These are phyloP conservation scores for Drosophila pruinosa DNA, from an alignment of 1,140 invertebrate genomes.

Conservation along the genomic window DNA sequence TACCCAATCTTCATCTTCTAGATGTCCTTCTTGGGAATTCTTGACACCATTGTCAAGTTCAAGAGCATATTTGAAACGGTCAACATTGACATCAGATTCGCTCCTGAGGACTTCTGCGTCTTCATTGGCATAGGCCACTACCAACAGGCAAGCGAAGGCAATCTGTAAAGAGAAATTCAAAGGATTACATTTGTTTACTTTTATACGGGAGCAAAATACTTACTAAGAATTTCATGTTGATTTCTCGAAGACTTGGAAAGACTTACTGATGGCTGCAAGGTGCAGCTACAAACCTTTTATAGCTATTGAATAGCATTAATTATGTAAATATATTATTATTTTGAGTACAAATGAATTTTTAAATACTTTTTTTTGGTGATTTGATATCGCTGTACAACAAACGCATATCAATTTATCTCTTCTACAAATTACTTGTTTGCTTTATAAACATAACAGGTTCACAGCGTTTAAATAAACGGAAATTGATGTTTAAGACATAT, in stretches of 20 bases:
- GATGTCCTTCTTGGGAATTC: slow-evolving; percentile 88
- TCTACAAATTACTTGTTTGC: slow-evolving; percentile 11
- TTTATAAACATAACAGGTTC: slow-evolving; percentile 40
- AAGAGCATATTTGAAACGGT: slow-evolving; percentile 79
- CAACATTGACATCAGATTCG: slow-evolving; percentile 42
- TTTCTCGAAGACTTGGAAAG: slow-evolving; percentile 57
- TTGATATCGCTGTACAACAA: not conserved
- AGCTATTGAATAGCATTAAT: slow-evolving; percentile 49
- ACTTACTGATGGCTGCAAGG: slow-evolving; percentile 54
- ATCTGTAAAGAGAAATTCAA: slow-evolving; percentile 24
- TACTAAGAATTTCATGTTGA: slow-evolving; percentile 76
- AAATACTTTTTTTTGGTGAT: slow-evolving; percentile 9
- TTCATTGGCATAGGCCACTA: slow-evolving; percentile 57
- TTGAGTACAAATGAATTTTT: slow-evolving; percentile 30
- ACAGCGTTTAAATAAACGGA: slow-evolving; percentile 22
- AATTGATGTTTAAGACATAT: slow-evolving; percentile 18
- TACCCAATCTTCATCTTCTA: slow-evolving; percentile 87
- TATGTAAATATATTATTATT: slow-evolving; percentile 47
- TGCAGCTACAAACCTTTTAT: slow-evolving; percentile 48
- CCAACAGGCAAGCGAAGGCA: slow-evolving; percentile 68
- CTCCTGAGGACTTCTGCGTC: slow-evolving; percentile 38
- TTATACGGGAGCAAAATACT: slow-evolving; percentile 35
- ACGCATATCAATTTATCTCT: slow-evolving; percentile 18
- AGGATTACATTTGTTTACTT: not conserved
- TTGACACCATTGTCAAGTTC: slow-evolving; percentile 92